Conservation (phyloP, 2,113 vertebrate genomes). For the Lagopus muta region DNA sequence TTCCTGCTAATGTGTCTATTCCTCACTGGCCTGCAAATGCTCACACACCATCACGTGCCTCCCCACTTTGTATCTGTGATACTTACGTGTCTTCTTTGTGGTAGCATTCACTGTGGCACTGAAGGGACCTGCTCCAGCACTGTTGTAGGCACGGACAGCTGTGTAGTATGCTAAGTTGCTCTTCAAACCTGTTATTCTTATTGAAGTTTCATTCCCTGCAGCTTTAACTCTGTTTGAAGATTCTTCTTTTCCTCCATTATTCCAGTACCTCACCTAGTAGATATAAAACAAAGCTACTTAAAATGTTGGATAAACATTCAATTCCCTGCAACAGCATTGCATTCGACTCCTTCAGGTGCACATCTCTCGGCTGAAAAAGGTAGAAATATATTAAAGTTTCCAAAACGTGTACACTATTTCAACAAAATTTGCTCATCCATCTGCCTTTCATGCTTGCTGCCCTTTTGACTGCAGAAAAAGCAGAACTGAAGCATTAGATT, state of each 20-base stretch:
- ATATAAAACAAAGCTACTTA: not conserved
- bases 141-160: conserved; percentile 92
- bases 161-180: conserved; percentile 88
- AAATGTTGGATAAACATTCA: not conserved
- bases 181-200: conserved; percentile 85
- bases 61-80: not conserved
- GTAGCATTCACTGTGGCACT: conserved; percentile 89
- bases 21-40: not conserved
- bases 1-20: not conserved
- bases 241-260: conserved; percentile 89
- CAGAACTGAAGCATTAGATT: not conserved
- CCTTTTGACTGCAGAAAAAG: not conserved
- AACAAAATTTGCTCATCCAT: not conserved
- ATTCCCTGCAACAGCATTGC: not conserved
- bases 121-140: conserved; percentile 89
- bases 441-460: not conserved
- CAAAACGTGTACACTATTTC: not conserved
- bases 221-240: conserved; percentile 87
- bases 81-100: conserved; percentile 94
- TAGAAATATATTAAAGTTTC: not conserved
- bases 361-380: not conserved
- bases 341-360: not conserved
- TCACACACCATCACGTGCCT: not conserved
- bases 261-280: conserved; percentile 91
- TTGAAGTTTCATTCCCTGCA: conserved; percentile 85